Percentiles rank a stretch among this genome's conserved stretches.
These are phyloP conservation scores for Xenopus tropicalis DNA, from an alignment of 2,113 vertebrate species.

Conservation along the genomic window DNA sequence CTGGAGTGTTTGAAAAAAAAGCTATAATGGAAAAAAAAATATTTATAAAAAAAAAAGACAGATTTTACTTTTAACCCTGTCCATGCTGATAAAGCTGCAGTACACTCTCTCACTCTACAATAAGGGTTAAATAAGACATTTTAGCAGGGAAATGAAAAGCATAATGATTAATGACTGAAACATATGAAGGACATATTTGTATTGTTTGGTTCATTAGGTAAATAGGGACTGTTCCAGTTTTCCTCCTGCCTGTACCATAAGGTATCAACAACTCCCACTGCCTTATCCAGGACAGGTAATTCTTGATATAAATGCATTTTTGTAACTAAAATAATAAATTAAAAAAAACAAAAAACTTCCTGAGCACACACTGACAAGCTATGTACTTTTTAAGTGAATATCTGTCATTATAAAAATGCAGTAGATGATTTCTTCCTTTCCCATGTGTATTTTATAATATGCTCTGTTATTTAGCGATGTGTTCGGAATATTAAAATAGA, in stretches of 20 bases:
- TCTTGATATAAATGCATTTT: neutral
- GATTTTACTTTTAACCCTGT: too few relatives aligned
- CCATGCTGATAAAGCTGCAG: too few relatives aligned
- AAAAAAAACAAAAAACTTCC: neutral
- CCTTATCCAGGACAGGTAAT: neutral
- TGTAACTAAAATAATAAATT: conserved; percentile 13
- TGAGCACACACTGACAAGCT: neutral
- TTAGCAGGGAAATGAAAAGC: conserved; percentile 10
- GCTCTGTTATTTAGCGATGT: neutral
- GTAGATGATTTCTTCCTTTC: neutral
- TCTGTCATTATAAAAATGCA: conserved; percentile 7
- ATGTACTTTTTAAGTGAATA: conserved; percentile 9
- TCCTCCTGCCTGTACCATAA: conserved; percentile 21
- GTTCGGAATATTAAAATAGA: conserved; percentile 6
- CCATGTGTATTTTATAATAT: conserved; percentile 9
- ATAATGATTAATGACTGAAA: conserved; percentile 42
- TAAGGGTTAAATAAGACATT: too few relatives aligned
- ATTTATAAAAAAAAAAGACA: too few relatives aligned
- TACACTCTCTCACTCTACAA: too few relatives aligned
- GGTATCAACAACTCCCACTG: conserved; percentile 11
- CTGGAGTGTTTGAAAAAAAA: too few relatives aligned
- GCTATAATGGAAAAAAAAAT: too few relatives aligned
- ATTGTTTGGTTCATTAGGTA: conserved; percentile 38
- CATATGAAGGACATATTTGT: conserved; percentile 43
- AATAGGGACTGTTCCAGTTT: conserved; percentile 19